These are phyloP conservation scores for Colaptes auratus DNA, from an alignment of 2,113 vertebrate species.

Conservation along the genomic window DNA sequence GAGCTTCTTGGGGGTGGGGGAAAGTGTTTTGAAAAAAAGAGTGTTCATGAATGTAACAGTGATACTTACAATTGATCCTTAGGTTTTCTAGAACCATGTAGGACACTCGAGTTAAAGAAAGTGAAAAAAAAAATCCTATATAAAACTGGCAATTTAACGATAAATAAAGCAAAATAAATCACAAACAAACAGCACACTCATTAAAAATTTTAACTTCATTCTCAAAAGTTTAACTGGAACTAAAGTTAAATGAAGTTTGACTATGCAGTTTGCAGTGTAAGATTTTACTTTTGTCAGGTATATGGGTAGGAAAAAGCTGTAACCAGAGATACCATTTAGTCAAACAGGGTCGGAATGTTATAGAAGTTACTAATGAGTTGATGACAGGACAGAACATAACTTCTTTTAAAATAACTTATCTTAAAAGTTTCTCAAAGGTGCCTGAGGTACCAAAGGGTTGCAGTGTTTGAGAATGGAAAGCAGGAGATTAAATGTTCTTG, in stretches of 20 bases:
- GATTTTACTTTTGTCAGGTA: not conserved
- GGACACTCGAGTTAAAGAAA: slow-evolving; percentile 82
- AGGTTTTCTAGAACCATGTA: slow-evolving; percentile 97
- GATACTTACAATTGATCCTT: slow-evolving; percentile 95
- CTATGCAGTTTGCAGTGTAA: not conserved
- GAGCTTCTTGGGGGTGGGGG: not conserved
- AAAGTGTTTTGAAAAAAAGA: accelerated
- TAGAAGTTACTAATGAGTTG: not conserved
- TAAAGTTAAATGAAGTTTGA: not conserved
- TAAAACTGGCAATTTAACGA: not conserved
- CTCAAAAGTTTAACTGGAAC: not conserved
- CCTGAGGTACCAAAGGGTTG: not conserved
- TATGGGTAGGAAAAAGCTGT: not conserved
- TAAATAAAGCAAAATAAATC: not conserved
- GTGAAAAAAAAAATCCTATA: not conserved
- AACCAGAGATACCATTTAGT: not conserved
- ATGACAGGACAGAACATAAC: not conserved
- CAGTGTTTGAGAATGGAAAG: not conserved
- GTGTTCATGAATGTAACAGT: not conserved
- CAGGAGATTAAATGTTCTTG: not conserved
- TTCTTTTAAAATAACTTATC: not conserved
- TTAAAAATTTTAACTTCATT: not conserved
- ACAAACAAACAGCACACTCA: not conserved
- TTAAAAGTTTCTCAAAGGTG: not conserved
- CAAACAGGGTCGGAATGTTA: not conserved